These are phyloP conservation scores for Benthosema pterotum DNA, from an alignment of 2,797 vertebrate genomes.

Conservation along the genomic window DNA sequence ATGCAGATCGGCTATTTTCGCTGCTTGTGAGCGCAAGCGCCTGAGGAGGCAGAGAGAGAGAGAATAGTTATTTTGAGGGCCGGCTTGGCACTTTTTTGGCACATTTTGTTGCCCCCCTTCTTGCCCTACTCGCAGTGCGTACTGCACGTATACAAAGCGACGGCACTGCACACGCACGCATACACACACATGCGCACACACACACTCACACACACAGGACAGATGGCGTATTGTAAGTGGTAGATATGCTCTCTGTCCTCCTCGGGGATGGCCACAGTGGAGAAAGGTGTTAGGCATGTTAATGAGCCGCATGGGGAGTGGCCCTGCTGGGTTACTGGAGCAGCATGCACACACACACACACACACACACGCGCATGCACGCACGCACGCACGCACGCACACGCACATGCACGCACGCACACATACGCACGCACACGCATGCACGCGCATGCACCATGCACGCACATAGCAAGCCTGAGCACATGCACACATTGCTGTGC, in stretches of 20 bases:
- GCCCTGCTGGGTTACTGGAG: conserved; percentile 48
- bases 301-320: conserved; percentile 44
- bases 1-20: too few species aligned
- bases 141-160: too few species aligned
- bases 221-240: conserved; percentile 38
- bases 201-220: conserved; percentile 16
- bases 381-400: neutral
- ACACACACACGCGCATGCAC: neutral
- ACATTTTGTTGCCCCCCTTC: too few species aligned
- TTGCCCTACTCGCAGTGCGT: too few species aligned
- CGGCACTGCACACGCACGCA: neutral
- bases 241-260: conserved; percentile 23
- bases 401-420: neutral
- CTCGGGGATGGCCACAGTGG: conserved; percentile 5
- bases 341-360: neutral
- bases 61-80: too few species aligned
- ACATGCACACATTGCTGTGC: neutral
- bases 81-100: too few species aligned
- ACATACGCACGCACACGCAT: neutral
- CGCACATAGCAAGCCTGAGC: too few species aligned
- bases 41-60: too few species aligned
- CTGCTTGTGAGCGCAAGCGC: too few species aligned
- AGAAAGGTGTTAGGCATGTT: conserved; percentile 33
- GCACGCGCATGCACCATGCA: neutral
- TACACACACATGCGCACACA: conserved; percentile 12